Evolutionary conservation across 2,888 invertebrate species (phyloP), one percentile per base, ranked within the genome.

Genomic region (Pyrrhia umbra): DNA sequence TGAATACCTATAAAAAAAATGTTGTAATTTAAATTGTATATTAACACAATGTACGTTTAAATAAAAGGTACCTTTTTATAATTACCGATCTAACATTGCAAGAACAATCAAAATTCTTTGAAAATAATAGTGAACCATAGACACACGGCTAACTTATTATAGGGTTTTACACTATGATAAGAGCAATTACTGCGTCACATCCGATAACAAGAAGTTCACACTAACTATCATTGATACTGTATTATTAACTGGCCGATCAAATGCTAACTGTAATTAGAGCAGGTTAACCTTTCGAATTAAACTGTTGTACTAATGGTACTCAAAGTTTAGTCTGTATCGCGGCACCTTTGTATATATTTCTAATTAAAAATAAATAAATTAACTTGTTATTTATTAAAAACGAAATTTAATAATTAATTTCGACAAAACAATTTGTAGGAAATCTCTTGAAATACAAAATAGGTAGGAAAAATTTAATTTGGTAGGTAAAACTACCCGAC

Each of bases 171-270:
- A 42, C 6, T 10, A 61, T 8, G 37, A 25, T 45, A 25, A 30
- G 27, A 47, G 1, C 46, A 27, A 47, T 62, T 62, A 45, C 5
- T 18, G 0, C 6, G 5, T 45, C 51, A 23, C 2, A 39, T 13
- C 6, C 18, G 13, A 52, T 45, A 21, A 0, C 16, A 40, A 27
- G 34, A 34, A 39, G 2, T 27, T 4, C 13, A 25, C 10, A 47
- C 34, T 49, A 64, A 64, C 21, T 45, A 49, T 30, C 18, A 49
- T 21, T 30, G 27, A 39, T 25, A 66, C 43, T 6, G 30, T 66
- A n/a, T 58, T 30, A 66, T 66, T 66, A 66, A 30, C 50, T n/a
- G 23, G 16, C 15, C 39, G 27, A 50, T 66, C 39, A 46, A 57
- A 58, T 58, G 49, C 13, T 66, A 34, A 46, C 50, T 39, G 43